Conservation (phyloP, 2,888 invertebrate species). For the Cosmopolites sordidus region DNA sequence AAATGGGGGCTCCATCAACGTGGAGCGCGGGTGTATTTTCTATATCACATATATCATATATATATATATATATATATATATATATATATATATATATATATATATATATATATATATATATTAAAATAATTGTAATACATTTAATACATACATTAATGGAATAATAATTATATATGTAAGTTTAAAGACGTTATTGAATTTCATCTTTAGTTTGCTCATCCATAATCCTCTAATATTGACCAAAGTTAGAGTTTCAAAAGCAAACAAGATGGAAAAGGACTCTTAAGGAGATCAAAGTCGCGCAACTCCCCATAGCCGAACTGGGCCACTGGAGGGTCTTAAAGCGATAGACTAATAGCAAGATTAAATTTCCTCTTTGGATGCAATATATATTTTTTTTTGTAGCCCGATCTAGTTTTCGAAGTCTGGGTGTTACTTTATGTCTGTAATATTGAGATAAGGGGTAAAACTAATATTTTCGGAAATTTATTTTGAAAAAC, state of each 20-base stretch:
- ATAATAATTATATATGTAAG: too few species aligned
- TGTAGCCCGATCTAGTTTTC: neutral
- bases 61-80: too few species aligned
- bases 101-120: too few species aligned
- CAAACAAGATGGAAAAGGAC: conserved; percentile 9
- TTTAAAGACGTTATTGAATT: too few species aligned
- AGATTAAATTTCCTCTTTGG: conserved; percentile 45
- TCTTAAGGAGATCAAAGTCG: conserved; percentile 20
- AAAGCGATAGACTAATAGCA: conserved; percentile 46
- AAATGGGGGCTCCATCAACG: too few species aligned
- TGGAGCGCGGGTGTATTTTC: too few species aligned
- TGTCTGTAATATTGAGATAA: conserved; percentile 2
- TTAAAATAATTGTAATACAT: too few species aligned
- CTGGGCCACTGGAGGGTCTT: conserved; percentile 36
- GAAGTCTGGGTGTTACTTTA: conserved; percentile 1
- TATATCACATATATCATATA: too few species aligned
- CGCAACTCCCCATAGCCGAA: conserved; percentile 8
- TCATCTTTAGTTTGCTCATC: neutral
- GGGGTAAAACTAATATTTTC: neutral
- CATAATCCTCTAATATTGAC: neutral
- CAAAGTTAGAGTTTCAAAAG: neutral
- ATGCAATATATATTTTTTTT: conserved; percentile 28
- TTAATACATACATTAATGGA: too few species aligned
- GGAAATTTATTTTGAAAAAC: neutral
- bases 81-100: too few species aligned